Conservation (phyloP, 2,888 invertebrate species). For the Syritta pipiens region DNA sequence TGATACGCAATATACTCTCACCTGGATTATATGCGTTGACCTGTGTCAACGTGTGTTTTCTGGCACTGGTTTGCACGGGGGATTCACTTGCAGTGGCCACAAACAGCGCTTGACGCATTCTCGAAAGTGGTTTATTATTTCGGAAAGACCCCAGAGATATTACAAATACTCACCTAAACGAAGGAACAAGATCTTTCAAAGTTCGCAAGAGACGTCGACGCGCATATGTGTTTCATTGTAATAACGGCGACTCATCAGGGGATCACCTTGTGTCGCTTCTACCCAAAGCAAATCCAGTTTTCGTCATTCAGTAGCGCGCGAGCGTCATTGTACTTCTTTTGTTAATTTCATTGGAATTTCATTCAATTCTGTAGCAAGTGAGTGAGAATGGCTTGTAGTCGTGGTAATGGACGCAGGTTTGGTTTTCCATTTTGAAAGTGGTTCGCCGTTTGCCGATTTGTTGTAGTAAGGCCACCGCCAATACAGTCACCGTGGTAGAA, state of each 20-base stretch:
- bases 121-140: constrained; percentile 32
- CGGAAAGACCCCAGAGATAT: constrained; percentile 50
- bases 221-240: constrained; percentile 6
- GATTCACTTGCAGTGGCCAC: constrained; percentile 21
- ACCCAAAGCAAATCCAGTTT: constrained; percentile 50
- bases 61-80: too few species aligned
- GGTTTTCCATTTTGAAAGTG: constrained; percentile 66
- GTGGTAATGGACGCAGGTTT: constrained; percentile 56
- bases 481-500: constrained; percentile 43
- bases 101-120: constrained; percentile 20
- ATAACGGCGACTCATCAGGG: constrained; percentile 55
- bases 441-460: constrained; percentile 53
- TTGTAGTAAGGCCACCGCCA: constrained; percentile 9
- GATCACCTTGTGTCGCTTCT: constrained; percentile 48
- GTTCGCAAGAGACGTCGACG: constrained; percentile 15
- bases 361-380: constrained; percentile 34
- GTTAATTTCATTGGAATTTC: constrained; percentile 37
- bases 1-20: constrained; percentile 6
- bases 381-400: constrained; percentile 35
- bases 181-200: constrained; percentile 21
- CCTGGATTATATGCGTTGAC: constrained; percentile 32
- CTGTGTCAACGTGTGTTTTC: constrained; percentile 12
- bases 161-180: constrained; percentile 20
- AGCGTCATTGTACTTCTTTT: constrained; percentile 41
- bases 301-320: constrained; percentile 5